Evolutionary conservation across 1,140 invertebrate species (phyloP).

Genomic region (Temnothorax longispinosus): DNA sequence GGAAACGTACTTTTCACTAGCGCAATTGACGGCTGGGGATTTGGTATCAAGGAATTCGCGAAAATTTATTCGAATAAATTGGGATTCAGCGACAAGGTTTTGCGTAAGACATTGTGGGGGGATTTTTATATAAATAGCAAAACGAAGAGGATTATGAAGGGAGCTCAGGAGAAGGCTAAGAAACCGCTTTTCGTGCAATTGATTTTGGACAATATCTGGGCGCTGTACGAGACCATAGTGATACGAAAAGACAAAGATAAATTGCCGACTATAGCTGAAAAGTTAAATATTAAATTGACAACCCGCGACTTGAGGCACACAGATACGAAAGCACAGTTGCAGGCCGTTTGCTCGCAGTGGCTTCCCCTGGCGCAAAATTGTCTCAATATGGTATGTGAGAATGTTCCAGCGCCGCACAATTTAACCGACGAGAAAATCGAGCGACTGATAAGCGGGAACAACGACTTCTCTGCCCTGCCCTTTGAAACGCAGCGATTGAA

Average conservation of each 20-base stretch:
- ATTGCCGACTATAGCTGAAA: conserved; percentile 92
- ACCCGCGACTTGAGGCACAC: conserved; percentile 92
- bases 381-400: conserved; percentile 92
- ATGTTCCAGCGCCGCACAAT: conserved; percentile 93
- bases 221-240: conserved; percentile 94
- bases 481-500: conserved; percentile 91
- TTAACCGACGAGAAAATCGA: conserved; percentile 92
- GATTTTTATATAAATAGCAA: conserved; percentile 97
- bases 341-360: conserved; percentile 95
- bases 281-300: conserved; percentile 92
- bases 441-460: conserved; percentile 86
- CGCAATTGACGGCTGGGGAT: conserved; percentile 99
- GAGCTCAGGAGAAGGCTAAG: conserved; percentile 97
- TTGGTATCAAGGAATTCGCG: conserved; percentile 95
- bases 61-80: conserved; percentile 93
- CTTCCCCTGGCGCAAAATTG: conserved; percentile 93
- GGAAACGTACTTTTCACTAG: conserved; percentile 99
- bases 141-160: conserved; percentile 94
- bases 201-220: conserved; percentile 97
- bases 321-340: conserved; percentile 92
- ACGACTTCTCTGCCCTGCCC: conserved; percentile 90
- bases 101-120: conserved; percentile 95
- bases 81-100: conserved; percentile 88
- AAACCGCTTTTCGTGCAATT: conserved; percentile 98
- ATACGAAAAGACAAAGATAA: conserved; percentile 93